Evolutionary conservation across 2,797 vertebrate genomes (phyloP), one percentile per base, ranked within the genome.

Genomic region (Spheniscus humboldti): DNA sequence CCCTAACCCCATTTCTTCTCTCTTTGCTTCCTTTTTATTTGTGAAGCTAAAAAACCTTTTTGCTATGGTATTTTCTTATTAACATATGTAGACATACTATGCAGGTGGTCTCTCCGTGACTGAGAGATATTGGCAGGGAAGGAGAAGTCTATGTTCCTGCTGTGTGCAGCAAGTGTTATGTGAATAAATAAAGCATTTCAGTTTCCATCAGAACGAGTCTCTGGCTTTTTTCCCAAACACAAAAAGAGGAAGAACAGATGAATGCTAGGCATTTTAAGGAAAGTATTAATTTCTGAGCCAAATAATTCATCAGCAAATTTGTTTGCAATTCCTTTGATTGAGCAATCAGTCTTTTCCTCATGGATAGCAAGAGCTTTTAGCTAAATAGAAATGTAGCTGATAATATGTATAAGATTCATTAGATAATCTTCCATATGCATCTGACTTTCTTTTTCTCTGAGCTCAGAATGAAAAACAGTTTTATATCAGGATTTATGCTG

Each of bases 101-200:
- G 0, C 47, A 92, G 88, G 85, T 93, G 85, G 62, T 93, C 66
- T 92, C 33, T 79, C 71, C 0, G 0, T 72, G 63, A 84, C 63
- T 66, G 62, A 93, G 47, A 74, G 64, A 69, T 77, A 92, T 27
- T 96, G 78, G 27, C 86, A 91, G 37, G 53, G 41, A 79, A 85
- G 64, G 43, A 77, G 25, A 89, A 90, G 63, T 33, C 90, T 90
- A 8, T 57, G 64, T 43, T 93, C 81, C 86, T 79, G 83, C 88
- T 91, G 92, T 68, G 88, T 95, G 77, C 35, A 76, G 86, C 47
- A 86, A 72, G 85, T 69, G 71, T 92, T 78, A 41, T 27, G 35
- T 37, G 75, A 95, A 93, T 92, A 95, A 94, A 95, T 84, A 93
- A 90, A 92, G 12, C n/a, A 80, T 91, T 94, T 97, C 45, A 35